A percentile compares a stretch with the other conserved stretches of the same genome.
These are phyloP conservation scores for Oppia nitens DNA, from an alignment of 1,140 invertebrate species.

Conservation along the genomic window DNA sequence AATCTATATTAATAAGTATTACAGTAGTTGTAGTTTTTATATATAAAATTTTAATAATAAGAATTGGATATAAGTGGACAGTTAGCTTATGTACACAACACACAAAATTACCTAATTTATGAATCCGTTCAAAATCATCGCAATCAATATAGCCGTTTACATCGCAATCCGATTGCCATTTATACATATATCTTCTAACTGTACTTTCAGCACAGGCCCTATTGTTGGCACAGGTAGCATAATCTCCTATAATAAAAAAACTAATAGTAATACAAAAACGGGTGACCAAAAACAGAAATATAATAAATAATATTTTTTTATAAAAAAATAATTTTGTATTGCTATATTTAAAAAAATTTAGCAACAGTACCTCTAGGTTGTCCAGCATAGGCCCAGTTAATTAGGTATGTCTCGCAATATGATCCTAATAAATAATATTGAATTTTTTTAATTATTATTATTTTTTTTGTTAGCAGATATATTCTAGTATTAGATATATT, in stretches of 20 bases:
- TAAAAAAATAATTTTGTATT: too few relatives aligned
- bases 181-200: constrained; percentile 58
- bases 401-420: constrained; percentile 59
- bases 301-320: too few relatives aligned
- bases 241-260: constrained; percentile 1
- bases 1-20: too few relatives aligned
- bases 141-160: constrained; percentile 37
- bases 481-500: constrained; percentile 3
- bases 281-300: too few relatives aligned
- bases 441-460: not conserved
- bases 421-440: not conserved
- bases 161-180: constrained; percentile 63
- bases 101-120: constrained; percentile 27
- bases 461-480: not conserved
- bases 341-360: too few relatives aligned
- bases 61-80: not conserved
- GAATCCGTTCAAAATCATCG: constrained; percentile 60
- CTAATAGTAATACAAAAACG: too few relatives aligned
- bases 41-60: too few relatives aligned
- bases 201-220: constrained; percentile 50
- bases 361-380: constrained; percentile 39
- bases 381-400: constrained; percentile 64
- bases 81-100: not conserved
- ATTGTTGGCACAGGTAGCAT: constrained; percentile 50
- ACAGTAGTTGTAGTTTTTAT: too few relatives aligned